Conservation (phyloP, 2,888 invertebrate genomes). For the Callyntrura sp. region DNA sequence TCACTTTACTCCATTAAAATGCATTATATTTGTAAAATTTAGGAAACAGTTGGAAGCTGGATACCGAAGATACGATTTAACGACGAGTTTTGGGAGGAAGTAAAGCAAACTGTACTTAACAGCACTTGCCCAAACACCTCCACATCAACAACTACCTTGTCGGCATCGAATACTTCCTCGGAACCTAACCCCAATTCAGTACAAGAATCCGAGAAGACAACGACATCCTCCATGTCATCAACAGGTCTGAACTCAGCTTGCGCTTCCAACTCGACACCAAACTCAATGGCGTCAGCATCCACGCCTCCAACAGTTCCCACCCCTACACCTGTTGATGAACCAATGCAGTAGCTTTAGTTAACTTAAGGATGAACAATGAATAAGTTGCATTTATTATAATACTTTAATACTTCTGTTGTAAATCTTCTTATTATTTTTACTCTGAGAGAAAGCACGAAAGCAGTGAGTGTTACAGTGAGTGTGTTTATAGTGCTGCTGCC, state of each 20-base stretch:
- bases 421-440: slow-evolving; percentile 2
- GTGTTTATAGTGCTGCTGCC: slow-evolving; percentile 61
- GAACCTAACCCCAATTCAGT: slow-evolving; percentile 77
- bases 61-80: slow-evolving; percentile 81
- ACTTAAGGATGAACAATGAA: slow-evolving; percentile 62
- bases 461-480: slow-evolving; percentile 29
- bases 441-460: neutral
- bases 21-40: neutral
- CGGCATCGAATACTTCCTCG: slow-evolving; percentile 64
- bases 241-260: slow-evolving; percentile 80
- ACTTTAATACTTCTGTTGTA: slow-evolving; percentile 29
- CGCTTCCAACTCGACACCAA: slow-evolving; percentile 79
- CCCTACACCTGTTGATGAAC: slow-evolving; percentile 79
- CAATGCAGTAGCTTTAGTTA: slow-evolving; percentile 78
- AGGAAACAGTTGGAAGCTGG: slow-evolving; percentile 82
- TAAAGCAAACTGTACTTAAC: slow-evolving; percentile 79
- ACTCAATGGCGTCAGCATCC: slow-evolving; percentile 79
- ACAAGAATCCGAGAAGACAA: slow-evolving; percentile 77
- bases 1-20: no score
- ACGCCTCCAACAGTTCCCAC: slow-evolving; percentile 79
- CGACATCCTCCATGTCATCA: slow-evolving; percentile 79
- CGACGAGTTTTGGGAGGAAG: slow-evolving; percentile 83
- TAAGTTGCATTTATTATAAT: slow-evolving; percentile 68
- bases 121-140: slow-evolving; percentile 16
- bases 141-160: neutral